Conservation (phyloP, 2,113 vertebrate genomes). For the Nymphicus hollandicus region DNA sequence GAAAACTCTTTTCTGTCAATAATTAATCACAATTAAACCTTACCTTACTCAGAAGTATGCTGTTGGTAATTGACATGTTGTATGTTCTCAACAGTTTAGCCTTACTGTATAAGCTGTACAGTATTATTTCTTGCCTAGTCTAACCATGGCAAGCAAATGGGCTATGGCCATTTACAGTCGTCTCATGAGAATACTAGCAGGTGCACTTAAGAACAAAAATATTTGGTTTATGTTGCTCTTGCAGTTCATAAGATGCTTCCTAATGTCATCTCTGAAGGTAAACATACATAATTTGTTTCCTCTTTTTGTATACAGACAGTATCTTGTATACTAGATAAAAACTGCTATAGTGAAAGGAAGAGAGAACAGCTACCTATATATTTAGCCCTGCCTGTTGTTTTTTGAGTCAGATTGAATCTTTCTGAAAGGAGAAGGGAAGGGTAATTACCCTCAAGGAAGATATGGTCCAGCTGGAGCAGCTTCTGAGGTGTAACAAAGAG, state of each 20-base stretch:
- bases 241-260: background rate
- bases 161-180: background rate
- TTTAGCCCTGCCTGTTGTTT: background rate
- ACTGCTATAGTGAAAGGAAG: background rate
- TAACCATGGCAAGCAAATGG: background rate
- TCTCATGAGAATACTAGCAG: background rate
- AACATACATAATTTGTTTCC: background rate
- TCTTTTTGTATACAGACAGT: background rate
- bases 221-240: background rate
- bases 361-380: background rate
- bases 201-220: background rate
- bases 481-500: background rate
- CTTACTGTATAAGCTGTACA: background rate
- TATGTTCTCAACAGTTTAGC: background rate
- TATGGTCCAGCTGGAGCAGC: background rate
- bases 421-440: background rate
- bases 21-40: background rate
- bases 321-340: background rate
- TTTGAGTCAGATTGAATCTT: background rate
- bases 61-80: background rate
- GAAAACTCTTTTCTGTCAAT: background rate
- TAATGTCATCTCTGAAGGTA: fast-evolving
- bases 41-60: background rate
- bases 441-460: background rate
- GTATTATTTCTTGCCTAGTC: background rate